A percentile compares a stretch with the other conserved stretches of the same genome.
Conservation (phyloP, 2,797 vertebrate species). For the Epinephelus coioides region DNA sequence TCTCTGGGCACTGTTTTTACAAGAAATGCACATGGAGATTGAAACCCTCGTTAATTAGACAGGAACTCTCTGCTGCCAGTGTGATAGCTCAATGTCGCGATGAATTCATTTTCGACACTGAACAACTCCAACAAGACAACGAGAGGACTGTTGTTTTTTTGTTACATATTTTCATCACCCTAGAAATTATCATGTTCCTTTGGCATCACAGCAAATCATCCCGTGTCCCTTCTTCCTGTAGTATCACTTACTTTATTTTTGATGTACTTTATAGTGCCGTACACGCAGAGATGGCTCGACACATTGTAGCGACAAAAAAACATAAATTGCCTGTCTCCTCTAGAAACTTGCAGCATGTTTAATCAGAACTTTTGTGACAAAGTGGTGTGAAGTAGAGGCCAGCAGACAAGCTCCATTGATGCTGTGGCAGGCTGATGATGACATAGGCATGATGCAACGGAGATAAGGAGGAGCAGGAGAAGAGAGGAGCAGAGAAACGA, state of each 20-base stretch:
- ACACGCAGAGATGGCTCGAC: neutral
- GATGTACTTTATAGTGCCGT: conserved; percentile 8
- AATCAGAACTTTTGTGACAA: conserved; percentile 62
- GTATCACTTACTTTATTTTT: conserved; percentile 18
- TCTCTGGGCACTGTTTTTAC: neutral
- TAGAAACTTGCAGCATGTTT: conserved; percentile 40
- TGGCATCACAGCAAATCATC: conserved; percentile 14
- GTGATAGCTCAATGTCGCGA: neutral
- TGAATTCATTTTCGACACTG: neutral
- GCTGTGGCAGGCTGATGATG: conserved; percentile 62
- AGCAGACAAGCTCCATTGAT: conserved; percentile 68
- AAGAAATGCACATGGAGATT: neutral
- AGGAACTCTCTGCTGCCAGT: neutral
- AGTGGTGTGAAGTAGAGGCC: conserved; percentile 73
- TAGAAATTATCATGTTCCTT: neutral
- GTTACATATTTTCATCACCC: conserved; percentile 15
- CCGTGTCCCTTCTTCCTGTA: neutral
- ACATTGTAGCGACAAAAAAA: neutral
- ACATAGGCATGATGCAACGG: conserved; percentile 59
- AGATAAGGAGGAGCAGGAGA: conserved; percentile 56
- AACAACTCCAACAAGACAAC: conserved; percentile 2
- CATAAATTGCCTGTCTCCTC: conserved; percentile 38
- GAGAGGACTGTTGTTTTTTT: neutral
- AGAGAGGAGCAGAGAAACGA: conserved; percentile 55
- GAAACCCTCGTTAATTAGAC: conserved; percentile 16